These are phyloP conservation scores for Neostethus bicornis DNA, from an alignment of 2,797 vertebrate species.

Conservation along the genomic window DNA sequence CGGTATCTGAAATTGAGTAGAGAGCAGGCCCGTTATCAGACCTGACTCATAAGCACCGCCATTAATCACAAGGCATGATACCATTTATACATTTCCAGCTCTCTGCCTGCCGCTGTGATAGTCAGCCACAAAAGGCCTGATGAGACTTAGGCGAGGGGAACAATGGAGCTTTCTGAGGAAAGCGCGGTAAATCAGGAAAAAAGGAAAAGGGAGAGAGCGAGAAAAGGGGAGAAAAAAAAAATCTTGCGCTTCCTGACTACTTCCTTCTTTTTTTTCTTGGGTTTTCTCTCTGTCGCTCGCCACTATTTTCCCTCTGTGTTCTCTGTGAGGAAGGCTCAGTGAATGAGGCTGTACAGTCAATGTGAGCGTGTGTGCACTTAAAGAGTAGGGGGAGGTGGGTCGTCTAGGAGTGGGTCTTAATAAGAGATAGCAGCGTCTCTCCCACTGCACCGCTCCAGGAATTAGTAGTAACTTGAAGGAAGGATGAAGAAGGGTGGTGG, in stretches of 20 bases:
- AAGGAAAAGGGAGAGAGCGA: slow-evolving; percentile 65
- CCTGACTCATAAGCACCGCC: slow-evolving; percentile 99
- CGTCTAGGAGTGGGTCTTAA: slow-evolving; percentile 76
- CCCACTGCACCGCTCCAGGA: slow-evolving; percentile 72
- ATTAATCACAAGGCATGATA: slow-evolving; percentile 99
- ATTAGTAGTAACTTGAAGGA: slow-evolving; percentile 78
- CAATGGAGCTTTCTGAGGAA: slow-evolving; percentile 99
- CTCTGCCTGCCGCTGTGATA: slow-evolving; percentile 99
- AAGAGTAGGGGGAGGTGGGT: slow-evolving; percentile 22
- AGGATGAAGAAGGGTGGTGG: slow-evolving; percentile 62
- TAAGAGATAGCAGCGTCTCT: slow-evolving; percentile 76
- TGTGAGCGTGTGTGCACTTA: slow-evolving; percentile 39
- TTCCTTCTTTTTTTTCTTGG: slow-evolving; percentile 72
- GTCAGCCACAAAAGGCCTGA: slow-evolving; percentile 99
- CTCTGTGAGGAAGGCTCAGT: slow-evolving; percentile 54
- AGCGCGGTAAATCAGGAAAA: slow-evolving; percentile 99
- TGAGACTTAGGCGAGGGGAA: slow-evolving; percentile 99
- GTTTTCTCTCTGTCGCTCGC: slow-evolving; percentile 59
- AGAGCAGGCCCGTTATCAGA: slow-evolving; percentile 99
- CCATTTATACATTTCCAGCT: slow-evolving; percentile 99
- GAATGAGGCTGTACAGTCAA: slow-evolving; percentile 49
- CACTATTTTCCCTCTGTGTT: slow-evolving; percentile 67
- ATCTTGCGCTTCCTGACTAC: slow-evolving; percentile 80
- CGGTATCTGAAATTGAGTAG: slow-evolving; percentile 99
- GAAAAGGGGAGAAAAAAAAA: slow-evolving; percentile 63